A percentile compares a stretch with the other conserved stretches of the same genome.
phyloP scores from a whole-genome alignment of 2,113 vertebrate genomes.

The Labeo rohita region DNA sequence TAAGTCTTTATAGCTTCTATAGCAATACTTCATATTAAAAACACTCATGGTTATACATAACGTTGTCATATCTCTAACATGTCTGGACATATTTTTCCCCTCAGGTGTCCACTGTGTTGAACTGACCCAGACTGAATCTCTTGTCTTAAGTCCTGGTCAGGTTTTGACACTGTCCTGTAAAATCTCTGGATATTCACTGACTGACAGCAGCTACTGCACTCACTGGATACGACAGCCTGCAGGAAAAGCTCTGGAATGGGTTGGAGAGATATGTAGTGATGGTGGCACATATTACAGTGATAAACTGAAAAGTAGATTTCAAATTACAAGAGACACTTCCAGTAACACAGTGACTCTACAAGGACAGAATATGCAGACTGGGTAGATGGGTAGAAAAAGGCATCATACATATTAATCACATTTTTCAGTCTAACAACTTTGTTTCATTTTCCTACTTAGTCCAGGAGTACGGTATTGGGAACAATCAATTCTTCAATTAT shows the following conservation, averaged over 20 bases:
- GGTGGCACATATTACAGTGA: constrained; percentile 34
- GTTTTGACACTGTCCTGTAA: too few species aligned
- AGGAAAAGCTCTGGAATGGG: constrained; percentile 58
- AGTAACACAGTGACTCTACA: constrained; percentile 50
- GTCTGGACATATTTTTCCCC: background rate
- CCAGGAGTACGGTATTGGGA: too few species aligned
- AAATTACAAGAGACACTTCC: constrained; percentile 53
- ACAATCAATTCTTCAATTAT: too few species aligned
- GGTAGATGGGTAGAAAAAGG: too few species aligned
- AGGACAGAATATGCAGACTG: constrained; percentile 54
- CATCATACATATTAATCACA: too few species aligned
- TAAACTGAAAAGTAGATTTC: constrained; percentile 60
- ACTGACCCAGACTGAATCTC: too few species aligned
- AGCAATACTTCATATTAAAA: background rate
- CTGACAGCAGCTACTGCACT: constrained; percentile 23
- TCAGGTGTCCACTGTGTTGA: constrained; percentile 4
- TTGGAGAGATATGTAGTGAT: constrained; percentile 27
- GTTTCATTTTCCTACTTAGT: too few species aligned
- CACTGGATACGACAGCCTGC: constrained; percentile 57
- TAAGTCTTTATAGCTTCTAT: background rate
- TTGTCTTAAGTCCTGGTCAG: too few species aligned
- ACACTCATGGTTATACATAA: background rate
- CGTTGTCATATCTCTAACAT: background rate
- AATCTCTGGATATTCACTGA: constrained; percentile 42
- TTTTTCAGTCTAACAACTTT: too few species aligned